These are phyloP conservation scores for Butorides virescens DNA, from an alignment of 2,113 vertebrate genomes.

Conservation along the genomic window DNA sequence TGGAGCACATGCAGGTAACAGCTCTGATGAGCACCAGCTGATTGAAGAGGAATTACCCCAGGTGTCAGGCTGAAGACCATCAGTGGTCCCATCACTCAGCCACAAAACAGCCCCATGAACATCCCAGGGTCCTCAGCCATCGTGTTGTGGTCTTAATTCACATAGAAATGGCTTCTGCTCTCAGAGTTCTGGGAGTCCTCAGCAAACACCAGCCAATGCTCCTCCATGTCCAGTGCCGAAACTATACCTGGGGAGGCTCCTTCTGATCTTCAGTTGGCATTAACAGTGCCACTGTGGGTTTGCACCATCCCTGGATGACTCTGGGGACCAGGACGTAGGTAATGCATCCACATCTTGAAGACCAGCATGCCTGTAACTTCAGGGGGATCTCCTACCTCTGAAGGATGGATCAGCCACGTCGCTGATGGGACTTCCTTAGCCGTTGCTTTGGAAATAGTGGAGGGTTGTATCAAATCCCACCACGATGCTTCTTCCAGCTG, in stretches of 20 bases:
- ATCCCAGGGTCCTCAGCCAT: background rate
- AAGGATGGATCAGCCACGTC: background rate
- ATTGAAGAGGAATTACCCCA: background rate
- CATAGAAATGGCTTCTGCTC: background rate
- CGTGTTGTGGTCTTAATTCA: rapidly evolving
- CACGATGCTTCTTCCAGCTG: background rate
- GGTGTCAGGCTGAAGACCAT: background rate
- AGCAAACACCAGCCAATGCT: background rate
- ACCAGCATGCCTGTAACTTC: background rate
- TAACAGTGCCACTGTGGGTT: rapidly evolving
- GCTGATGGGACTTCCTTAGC: background rate
- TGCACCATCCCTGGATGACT: background rate
- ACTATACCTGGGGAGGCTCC: background rate
- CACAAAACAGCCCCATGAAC: background rate
- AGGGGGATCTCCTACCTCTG: background rate
- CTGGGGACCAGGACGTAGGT: rapidly evolving
- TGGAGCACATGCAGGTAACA: background rate
- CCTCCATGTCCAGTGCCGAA: background rate
- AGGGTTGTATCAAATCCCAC: background rate
- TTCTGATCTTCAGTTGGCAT: rapidly evolving
- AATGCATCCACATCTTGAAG: background rate
- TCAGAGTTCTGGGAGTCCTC: background rate
- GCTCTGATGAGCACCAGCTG: background rate
- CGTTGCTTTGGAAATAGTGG: background rate
- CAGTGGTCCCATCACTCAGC: background rate